Evolutionary conservation across 2,797 vertebrate species (phyloP), one percentile per base, ranked within the genome.

Genomic region (Oreochromis grahami): DNA sequence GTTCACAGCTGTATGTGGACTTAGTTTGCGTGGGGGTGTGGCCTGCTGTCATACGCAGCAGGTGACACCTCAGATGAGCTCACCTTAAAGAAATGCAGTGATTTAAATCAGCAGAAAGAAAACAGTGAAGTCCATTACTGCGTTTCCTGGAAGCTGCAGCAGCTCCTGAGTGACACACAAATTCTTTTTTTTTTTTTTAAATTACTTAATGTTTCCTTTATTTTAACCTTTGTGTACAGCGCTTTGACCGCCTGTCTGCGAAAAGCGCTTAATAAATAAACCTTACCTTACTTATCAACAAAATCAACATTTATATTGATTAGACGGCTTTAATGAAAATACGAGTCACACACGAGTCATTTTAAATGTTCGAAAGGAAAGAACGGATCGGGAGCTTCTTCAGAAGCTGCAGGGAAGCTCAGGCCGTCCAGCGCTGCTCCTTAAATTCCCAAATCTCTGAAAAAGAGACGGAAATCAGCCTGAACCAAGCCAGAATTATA

Each of bases 161-260:
- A 45, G 41, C 38, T 68, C 63, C 13, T 6, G 38, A 70, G 60
- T 1, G 5, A 14, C 36, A 41, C 34, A 26, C 21, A 15, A 10
- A 24, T 13, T 0, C 1, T 29, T 32, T 58, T 58, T 32, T 19
- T 51, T 17, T 55, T 24, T 24, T 24, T 24, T 2, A 56, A 58
- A 58, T 58, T 58, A 58, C 26, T 58, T 32, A 58, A 3, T 34
- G 29, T 34, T 58, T 34, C 11, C 56, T 58, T 58, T 58, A 58
- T 58, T 58, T 58, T 34, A 56, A 56, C 53, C 4, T 29, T 15
- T 8, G 24, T 56, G 24, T 5, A 0, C 53, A 4, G 32, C 29
- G 56, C 29, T 58, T 34, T 34, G 56, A 58, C 56, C 11, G 0
- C 56, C 56, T 2, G 15, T 58, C 29, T 34, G 29, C 3, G 0